Conservation (phyloP, 2,888 invertebrate genomes). For the Pheosia tremula region DNA sequence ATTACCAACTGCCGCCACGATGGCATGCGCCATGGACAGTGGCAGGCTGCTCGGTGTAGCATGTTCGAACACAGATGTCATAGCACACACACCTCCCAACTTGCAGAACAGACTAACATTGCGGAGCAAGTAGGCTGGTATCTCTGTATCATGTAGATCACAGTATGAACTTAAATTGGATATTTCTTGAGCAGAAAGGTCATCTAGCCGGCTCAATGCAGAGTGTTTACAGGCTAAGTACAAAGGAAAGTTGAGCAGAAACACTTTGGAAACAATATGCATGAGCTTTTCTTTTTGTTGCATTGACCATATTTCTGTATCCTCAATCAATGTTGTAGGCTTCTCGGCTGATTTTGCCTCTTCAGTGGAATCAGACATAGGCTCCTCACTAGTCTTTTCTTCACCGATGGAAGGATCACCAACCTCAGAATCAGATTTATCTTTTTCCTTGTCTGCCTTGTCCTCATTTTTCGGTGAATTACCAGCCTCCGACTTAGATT, state of each 20-base stretch:
- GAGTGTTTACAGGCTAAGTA: conserved; percentile 95
- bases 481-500: conserved; percentile 47
- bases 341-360: conserved; percentile 51
- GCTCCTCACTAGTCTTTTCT: conserved; percentile 39
- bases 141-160: conserved; percentile 97
- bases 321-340: conserved; percentile 50
- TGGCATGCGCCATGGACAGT: conserved; percentile 95
- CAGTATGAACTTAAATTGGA: conserved; percentile 91
- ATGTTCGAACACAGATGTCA: conserved; percentile 93
- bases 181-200: conserved; percentile 93
- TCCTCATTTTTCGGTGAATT: conserved; percentile 47
- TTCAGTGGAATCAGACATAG: conserved; percentile 50
- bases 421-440: conserved; percentile 21
- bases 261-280: conserved; percentile 93
- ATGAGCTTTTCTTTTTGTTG: conserved; percentile 95
- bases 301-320: conserved; percentile 87
- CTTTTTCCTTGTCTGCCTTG: conserved; percentile 52
- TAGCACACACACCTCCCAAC: conserved; percentile 93
- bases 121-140: conserved; percentile 94
- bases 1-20: conserved; percentile 96
- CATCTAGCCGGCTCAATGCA: conserved; percentile 91
- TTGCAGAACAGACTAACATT: conserved; percentile 98
- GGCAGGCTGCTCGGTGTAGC: conserved; percentile 90
- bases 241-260: conserved; percentile 95
- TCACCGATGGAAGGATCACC: conserved; percentile 30